phyloP scores from a whole-genome alignment of 2,797 vertebrate genomes.

The Acipenser transmontanus region DNA sequence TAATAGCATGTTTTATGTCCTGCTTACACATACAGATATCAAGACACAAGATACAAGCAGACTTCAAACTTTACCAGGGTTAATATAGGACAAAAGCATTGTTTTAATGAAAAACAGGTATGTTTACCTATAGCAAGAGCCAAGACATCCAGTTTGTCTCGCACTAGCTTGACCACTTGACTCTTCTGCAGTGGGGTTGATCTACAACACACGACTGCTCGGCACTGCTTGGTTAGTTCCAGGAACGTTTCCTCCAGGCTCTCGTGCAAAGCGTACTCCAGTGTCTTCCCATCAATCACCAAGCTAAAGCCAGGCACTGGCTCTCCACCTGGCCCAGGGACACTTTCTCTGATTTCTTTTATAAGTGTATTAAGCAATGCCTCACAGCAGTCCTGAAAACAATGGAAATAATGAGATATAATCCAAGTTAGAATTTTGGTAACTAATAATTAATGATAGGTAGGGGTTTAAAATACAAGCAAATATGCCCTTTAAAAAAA shows the following conservation, averaged over 20 bases:
- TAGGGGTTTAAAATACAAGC: too few species aligned
- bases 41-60: neutral
- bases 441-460: too few species aligned
- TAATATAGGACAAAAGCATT: too few species aligned
- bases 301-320: constrained; percentile 52
- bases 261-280: constrained; percentile 75
- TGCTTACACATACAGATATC: neutral
- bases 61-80: too few species aligned
- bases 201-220: constrained; percentile 84
- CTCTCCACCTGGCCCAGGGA: constrained; percentile 4
- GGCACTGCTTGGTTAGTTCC: constrained; percentile 66
- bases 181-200: constrained; percentile 93
- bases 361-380: constrained; percentile 58
- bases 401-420: constrained; percentile 10
- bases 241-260: constrained; percentile 67
- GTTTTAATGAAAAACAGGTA: too few species aligned
- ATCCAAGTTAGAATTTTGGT: too few species aligned
- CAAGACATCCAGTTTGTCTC: constrained; percentile 70
- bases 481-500: too few species aligned
- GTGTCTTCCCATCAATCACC: constrained; percentile 75
- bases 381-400: constrained; percentile 69
- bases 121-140: constrained; percentile 83
- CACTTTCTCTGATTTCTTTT: constrained; percentile 44
- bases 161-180: constrained; percentile 75
- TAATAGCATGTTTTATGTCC: too few species aligned